Evolutionary conservation across 2,888 invertebrate genomes (phyloP).

Genomic region (Noctuana brunneofusca): DNA sequence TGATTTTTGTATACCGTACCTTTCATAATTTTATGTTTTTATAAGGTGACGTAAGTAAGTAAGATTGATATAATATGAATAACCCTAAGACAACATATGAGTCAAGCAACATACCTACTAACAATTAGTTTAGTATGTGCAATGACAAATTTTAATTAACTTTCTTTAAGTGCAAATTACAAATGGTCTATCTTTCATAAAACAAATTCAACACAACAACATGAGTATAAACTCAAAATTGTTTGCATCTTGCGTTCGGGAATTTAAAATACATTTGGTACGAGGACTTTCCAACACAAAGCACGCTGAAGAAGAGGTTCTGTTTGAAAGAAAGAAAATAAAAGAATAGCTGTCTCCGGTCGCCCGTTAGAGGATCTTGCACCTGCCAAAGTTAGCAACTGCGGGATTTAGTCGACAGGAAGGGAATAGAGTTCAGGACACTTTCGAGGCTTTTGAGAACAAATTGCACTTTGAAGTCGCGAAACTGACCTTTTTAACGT

Average conservation of each 20-base stretch:
- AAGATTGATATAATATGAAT: too few species aligned
- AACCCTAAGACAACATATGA: too few species aligned
- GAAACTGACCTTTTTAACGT: background rate
- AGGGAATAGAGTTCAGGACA: conserved; percentile 20
- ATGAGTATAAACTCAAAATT: background rate
- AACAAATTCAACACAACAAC: background rate
- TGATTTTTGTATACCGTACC: background rate
- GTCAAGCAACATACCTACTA: too few species aligned
- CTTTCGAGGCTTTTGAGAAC: conserved; percentile 16
- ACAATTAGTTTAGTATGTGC: too few species aligned
- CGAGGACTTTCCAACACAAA: background rate
- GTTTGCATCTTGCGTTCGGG: background rate
- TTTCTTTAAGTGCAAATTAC: too few species aligned
- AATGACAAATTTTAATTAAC: too few species aligned
- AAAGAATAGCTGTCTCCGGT: background rate
- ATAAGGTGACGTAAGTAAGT: too few species aligned
- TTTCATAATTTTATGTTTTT: too few species aligned
- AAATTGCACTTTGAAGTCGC: conserved; percentile 3
- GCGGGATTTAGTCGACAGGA: conserved; percentile 16
- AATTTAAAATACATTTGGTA: background rate
- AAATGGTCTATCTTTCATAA: background rate
- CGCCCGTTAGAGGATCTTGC: conserved; percentile 15
- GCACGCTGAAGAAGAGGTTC: background rate
- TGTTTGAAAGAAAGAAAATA: background rate
- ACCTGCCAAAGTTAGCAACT: conserved; percentile 25